Evolutionary conservation across 2,888 invertebrate genomes (phyloP).

Genomic region (Melanargia galathea): DNA sequence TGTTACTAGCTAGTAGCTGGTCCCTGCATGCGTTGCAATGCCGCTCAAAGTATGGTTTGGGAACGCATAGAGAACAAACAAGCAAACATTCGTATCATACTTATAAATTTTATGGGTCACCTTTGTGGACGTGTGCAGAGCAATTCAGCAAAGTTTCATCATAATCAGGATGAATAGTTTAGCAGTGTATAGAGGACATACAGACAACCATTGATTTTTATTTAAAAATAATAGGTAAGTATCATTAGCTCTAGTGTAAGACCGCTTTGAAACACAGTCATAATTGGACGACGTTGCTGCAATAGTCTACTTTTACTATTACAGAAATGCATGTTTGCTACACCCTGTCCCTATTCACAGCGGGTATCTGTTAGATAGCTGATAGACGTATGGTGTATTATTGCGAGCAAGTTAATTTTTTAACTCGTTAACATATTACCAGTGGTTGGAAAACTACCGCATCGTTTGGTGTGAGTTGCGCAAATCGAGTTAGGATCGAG

Average conservation of each 20-base stretch:
- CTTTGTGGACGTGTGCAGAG: too few relatives aligned
- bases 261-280: not conserved
- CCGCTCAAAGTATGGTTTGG: too few relatives aligned
- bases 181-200: too few relatives aligned
- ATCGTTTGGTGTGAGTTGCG: not conserved
- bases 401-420: too few relatives aligned
- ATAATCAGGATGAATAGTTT: too few relatives aligned
- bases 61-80: too few relatives aligned
- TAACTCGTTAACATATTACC: not conserved
- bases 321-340: slow-evolving; percentile 10
- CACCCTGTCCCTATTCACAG: not conserved
- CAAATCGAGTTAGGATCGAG: not conserved
- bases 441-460: not conserved
- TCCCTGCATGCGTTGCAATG: too few relatives aligned
- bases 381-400: not conserved
- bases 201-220: too few relatives aligned
- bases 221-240: not conserved
- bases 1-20: too few relatives aligned
- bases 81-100: too few relatives aligned
- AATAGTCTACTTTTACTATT: slow-evolving; percentile 15
- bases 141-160: too few relatives aligned
- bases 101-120: too few relatives aligned
- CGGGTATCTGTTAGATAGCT: not conserved
- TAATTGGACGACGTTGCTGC: not conserved
- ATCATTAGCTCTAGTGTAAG: not conserved